Base-by-base conservation (phyloP, 2,888 invertebrate genomes). In the Folsomia manolachei region DNA sequence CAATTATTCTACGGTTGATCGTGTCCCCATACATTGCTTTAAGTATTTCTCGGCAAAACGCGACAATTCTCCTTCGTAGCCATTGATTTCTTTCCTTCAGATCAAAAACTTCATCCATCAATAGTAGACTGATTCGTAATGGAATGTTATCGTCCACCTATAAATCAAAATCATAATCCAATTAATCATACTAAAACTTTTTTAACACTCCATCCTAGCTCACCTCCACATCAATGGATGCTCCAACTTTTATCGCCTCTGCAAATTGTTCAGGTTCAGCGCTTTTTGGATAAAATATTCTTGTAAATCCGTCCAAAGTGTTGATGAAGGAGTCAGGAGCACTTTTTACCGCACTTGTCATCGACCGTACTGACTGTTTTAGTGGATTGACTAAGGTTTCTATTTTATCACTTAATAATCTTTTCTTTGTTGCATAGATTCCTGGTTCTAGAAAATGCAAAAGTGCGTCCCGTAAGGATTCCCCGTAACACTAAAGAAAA, bases 321-420 rank as follows among this genome's bases (percentile, higher is more conserved):
- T 90, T 93, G 51, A 91, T 88, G 77, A 95, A 88, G 81, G 92
- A 92, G 82, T 95, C 95, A 0, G 95, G 95, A 87, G 94, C 91
- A 67, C 91, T 90, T 83, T 92, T 92, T 27, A 96, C 90, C 0
- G 92, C 89, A 80, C 87, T 87, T 1, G 89, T 88, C 24, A 90
- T 87, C 24, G 85, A 90, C 82, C 91, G 90, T 87, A 94, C 92
- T 0, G 94, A 93, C 2, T 89, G 90, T 82, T 90, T 90, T 73
- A 96, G 84, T 0, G 95, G 94, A 82, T 91, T 91, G 64, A 93
- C 90, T 61, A 93, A 84, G 23, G 89, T 89, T 82, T 90, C 90
- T 78, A 90, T 70, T 69, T 79, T 80, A 52, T 80, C 80, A 70
- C 78, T 79, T 52, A 80, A 75, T n/a, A 78, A 76, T 53, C 78